Evolutionary conservation across 2,888 invertebrate species (phyloP).

Genomic region (Iphiclides podalirius): DNA sequence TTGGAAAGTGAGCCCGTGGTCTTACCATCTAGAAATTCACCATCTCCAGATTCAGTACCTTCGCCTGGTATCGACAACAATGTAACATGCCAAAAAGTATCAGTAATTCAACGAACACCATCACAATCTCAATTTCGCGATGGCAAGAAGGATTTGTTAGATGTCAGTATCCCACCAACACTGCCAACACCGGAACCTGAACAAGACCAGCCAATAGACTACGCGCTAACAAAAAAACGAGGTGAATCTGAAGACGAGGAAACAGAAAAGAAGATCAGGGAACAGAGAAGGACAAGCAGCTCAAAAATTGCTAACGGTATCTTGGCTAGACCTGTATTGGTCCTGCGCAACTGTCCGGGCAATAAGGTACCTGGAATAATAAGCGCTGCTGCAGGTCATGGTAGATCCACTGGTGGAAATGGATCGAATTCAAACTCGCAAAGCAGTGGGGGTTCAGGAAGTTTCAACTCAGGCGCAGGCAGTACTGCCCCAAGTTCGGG

Average conservation of each 20-base stretch:
- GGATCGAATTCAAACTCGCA: conserved; percentile 77
- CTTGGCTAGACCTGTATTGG: conserved; percentile 73
- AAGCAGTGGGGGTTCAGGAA: conserved; percentile 70
- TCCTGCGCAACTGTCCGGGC: conserved; percentile 77
- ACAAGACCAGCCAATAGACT: conserved; percentile 93
- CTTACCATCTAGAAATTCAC: conserved; percentile 72
- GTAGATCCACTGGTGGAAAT: conserved; percentile 82
- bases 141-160: conserved; percentile 67
- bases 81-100: conserved; percentile 85
- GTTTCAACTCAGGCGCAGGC: conserved; percentile 78
- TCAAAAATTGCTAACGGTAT: conserved; percentile 82
- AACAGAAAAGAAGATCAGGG: conserved; percentile 84
- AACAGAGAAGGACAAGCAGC: conserved; percentile 84
- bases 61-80: conserved; percentile 84
- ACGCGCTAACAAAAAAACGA: conserved; percentile 90
- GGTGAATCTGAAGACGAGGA: conserved; percentile 85
- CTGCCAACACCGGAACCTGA: conserved; percentile 81
- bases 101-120: conserved; percentile 92
- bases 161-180: conserved; percentile 74
- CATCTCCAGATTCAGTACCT: conserved; percentile 77
- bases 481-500: conserved; percentile 80
- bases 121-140: conserved; percentile 72
- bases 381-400: conserved; percentile 90
- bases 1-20: conserved; percentile 83
- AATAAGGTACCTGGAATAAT: conserved; percentile 83